Percentiles rank a stretch among this genome's conserved stretches.
These are phyloP conservation scores for Trissolcus japonicus DNA, from an alignment of 2,888 invertebrate species.

Conservation along the genomic window DNA sequence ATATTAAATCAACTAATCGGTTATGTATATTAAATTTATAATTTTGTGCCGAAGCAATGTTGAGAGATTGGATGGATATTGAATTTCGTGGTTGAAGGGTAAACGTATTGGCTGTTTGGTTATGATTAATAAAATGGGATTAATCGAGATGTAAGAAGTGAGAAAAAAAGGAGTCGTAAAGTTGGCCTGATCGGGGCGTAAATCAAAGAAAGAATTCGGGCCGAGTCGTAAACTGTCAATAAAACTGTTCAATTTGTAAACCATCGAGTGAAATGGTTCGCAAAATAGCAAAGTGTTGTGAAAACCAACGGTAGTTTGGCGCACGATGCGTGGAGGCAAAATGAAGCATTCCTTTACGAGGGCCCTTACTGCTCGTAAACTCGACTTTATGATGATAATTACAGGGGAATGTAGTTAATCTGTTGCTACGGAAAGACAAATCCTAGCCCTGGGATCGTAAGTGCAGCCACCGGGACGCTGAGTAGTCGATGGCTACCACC, in stretches of 20 bases:
- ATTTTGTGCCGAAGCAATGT: too few relatives aligned
- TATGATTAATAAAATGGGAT: too few relatives aligned
- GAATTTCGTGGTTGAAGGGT: too few relatives aligned
- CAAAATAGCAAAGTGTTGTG: constrained; percentile 35
- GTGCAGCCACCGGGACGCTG: constrained; percentile 52
- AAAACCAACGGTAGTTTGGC: constrained; percentile 13
- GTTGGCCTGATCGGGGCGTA: constrained; percentile 1
- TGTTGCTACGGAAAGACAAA: constrained; percentile 65
- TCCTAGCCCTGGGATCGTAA: constrained; percentile 46
- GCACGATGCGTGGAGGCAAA: constrained; percentile 63
- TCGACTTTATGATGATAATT: constrained; percentile 77
- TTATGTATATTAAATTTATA: too few relatives aligned
- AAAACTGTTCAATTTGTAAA: constrained; percentile 37
- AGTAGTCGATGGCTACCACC: constrained; percentile 55
- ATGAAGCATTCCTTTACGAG: constrained; percentile 77
- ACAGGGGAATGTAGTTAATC: constrained; percentile 75
- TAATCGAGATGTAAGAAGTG: too few relatives aligned
- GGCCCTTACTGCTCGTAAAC: constrained; percentile 76
- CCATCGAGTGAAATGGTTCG: constrained; percentile 34
- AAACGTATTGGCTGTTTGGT: too few relatives aligned
- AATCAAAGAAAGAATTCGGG: constrained; percentile 13
- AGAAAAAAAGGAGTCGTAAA: constrained; percentile 9
- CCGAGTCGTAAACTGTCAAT: constrained; percentile 20
- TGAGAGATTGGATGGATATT: too few relatives aligned
- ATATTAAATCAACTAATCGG: background rate